phyloP scores from a whole-genome alignment of 53 echinoderm and acorn worm genomes.

The Astropecten irregularis region DNA sequence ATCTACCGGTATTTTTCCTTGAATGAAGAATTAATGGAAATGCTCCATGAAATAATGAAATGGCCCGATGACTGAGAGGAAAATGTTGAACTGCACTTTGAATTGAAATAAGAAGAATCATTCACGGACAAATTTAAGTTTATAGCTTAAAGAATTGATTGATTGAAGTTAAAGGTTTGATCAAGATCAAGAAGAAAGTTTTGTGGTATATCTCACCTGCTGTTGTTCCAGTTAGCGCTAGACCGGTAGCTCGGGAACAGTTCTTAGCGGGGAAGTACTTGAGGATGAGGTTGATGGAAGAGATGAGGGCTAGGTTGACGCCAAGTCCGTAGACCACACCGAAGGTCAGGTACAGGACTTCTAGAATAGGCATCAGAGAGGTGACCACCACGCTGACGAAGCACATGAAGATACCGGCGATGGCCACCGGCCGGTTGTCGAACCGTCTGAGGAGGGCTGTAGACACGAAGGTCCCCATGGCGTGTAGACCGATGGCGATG shows the following conservation, averaged over 20 bases:
- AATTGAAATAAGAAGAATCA: no score
- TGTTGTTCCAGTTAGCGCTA: conserved; percentile 83
- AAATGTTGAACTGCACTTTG: no score
- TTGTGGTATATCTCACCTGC: no score
- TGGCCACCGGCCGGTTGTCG: conserved; percentile 67
- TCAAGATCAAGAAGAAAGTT: no score
- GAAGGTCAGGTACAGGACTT: conserved; percentile 88
- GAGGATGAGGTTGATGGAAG: conserved; percentile 88
- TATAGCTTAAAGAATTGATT: no score
- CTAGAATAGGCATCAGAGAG: conserved; percentile 83
- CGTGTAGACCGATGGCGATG: conserved; percentile 90
- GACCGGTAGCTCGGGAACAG: conserved; percentile 85
- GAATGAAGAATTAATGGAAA: no score
- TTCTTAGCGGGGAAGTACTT: conserved; percentile 85
- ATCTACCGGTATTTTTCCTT: no score
- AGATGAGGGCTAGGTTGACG: conserved; percentile 80
- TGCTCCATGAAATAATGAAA: no score
- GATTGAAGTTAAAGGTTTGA: no score
- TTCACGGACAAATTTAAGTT: no score
- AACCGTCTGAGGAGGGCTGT: conserved; percentile 75
- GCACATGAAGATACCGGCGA: conserved; percentile 78
- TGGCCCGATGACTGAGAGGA: no score
- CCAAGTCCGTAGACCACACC: conserved; percentile 84
- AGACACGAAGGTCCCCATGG: conserved; percentile 77
- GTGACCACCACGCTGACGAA: conserved; percentile 69